Evolutionary conservation across 2,113 vertebrate genomes (phyloP).

Genomic region (Ciconia maguari): DNA sequence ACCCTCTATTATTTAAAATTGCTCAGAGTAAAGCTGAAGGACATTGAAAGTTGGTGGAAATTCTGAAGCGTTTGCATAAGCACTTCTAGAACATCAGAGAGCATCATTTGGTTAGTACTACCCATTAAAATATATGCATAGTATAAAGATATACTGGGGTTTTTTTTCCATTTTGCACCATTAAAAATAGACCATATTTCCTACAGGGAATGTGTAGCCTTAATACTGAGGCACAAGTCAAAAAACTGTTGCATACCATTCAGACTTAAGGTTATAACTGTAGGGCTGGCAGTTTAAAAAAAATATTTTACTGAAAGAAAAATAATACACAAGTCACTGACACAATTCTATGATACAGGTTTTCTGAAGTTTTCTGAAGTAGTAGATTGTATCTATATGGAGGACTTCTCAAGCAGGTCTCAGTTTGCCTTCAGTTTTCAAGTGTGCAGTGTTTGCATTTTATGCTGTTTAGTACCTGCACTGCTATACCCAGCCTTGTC

Average conservation of each 20-base stretch:
- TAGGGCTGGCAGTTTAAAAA: not conserved
- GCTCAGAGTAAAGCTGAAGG: not conserved
- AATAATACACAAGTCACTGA: not conserved
- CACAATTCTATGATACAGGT: not conserved
- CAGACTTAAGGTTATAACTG: not conserved
- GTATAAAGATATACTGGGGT: not conserved
- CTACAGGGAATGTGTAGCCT: not conserved
- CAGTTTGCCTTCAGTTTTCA: not conserved
- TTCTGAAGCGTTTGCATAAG: not conserved
- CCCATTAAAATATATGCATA: not conserved
- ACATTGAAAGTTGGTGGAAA: not conserved
- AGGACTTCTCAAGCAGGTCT: not conserved
- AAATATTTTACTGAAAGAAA: not conserved
- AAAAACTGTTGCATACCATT: not conserved
- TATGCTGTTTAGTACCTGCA: not conserved
- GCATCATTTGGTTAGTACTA: not conserved
- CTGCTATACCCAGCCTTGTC: not conserved
- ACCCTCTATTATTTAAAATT: not conserved
- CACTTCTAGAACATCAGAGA: not conserved
- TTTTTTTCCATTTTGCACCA: not conserved
- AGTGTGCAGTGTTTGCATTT: not conserved
- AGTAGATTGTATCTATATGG: not conserved
- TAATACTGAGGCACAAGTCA: not conserved
- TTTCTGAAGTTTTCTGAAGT: not conserved
- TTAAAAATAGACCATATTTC: not conserved